A percentile compares a stretch with the other conserved stretches of the same genome.
These are phyloP conservation scores for Hemiscyllium ocellatum DNA, from an alignment of 2,113 vertebrate species.

Conservation along the genomic window DNA sequence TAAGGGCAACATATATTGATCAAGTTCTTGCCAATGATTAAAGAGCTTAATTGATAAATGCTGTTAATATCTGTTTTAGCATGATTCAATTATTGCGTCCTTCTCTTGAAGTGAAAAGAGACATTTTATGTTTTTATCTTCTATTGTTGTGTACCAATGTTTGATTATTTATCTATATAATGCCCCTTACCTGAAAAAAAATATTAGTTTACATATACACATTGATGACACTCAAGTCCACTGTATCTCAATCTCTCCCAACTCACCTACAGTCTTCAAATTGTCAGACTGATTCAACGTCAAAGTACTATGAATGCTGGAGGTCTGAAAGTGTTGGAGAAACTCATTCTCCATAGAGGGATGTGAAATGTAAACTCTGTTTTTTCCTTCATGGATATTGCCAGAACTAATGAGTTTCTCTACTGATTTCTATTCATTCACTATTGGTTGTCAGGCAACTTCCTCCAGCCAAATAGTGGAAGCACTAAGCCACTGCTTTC, in stretches of 20 bases:
- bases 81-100: background rate
- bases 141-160: background rate
- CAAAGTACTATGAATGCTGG: too few relatives aligned
- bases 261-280: background rate
- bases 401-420: too few relatives aligned
- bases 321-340: too few relatives aligned
- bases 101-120: background rate
- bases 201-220: background rate
- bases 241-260: background rate
- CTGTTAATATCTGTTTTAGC: background rate
- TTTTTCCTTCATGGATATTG: too few relatives aligned
- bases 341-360: too few relatives aligned
- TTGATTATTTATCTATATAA: background rate
- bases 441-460: background rate
- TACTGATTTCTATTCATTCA: background rate
- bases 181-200: background rate
- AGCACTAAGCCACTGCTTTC: background rate
- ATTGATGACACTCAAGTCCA: background rate
- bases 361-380: too few relatives aligned
- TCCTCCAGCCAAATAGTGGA: background rate
- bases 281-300: background rate
- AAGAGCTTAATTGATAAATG: background rate
- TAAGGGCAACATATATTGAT: background rate
- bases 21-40: background rate
- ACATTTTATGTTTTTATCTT: background rate